Conservation (phyloP, 1,140 invertebrate species). For the Anthonomus grandis region DNA sequence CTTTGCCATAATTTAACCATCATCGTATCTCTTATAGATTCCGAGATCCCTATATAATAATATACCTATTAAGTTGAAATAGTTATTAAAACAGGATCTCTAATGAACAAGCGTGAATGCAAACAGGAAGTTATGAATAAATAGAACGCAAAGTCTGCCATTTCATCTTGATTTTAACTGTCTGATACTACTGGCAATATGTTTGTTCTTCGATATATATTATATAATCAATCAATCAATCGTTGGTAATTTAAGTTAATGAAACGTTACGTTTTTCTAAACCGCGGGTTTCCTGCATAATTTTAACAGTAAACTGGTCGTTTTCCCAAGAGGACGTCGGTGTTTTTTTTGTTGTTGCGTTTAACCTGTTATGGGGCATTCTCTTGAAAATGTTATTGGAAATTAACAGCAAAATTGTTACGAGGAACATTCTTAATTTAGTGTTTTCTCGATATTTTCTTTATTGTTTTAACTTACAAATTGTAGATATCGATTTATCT, state of each 20-base stretch:
- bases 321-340: slow-evolving; percentile 14
- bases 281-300: not conserved
- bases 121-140: slow-evolving; percentile 3
- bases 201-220: too few relatives aligned
- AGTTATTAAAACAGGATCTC: slow-evolving; percentile 13
- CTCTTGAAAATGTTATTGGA: too few relatives aligned
- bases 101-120: slow-evolving; percentile 23
- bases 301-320: slow-evolving; percentile 10
- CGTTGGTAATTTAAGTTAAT: too few relatives aligned
- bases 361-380: too few relatives aligned
- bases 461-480: too few relatives aligned
- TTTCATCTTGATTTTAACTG: slow-evolving; percentile 12
- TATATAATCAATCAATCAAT: too few relatives aligned
- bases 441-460: too few relatives aligned
- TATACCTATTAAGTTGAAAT: not conserved
- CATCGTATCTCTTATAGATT: not conserved
- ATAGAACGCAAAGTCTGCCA: not conserved
- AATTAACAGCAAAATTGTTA: too few relatives aligned
- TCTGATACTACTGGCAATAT: slow-evolving; percentile 3
- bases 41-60: not conserved
- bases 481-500: too few relatives aligned
- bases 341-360: too few relatives aligned
- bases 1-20: not conserved
- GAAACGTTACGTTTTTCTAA: not conserved
- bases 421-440: too few relatives aligned